These are phyloP conservation scores for Paralinhomoeus sp. DNA, from an alignment of 2,888 invertebrate genomes.

Conservation along the genomic window DNA sequence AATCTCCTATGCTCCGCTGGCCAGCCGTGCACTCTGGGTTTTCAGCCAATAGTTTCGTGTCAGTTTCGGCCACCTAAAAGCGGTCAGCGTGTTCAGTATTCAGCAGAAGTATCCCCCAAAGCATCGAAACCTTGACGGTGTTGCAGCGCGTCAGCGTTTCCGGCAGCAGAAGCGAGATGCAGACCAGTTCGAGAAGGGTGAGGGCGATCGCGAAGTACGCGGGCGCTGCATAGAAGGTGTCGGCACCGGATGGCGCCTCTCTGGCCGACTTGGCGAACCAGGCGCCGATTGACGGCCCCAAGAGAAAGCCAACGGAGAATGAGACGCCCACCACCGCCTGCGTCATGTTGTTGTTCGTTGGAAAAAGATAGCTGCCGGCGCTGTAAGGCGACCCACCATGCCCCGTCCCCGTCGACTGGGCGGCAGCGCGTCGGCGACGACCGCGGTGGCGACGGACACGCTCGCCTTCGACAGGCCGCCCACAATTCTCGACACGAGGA, in stretches of 20 bases:
- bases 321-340: slow-evolving; percentile 88
- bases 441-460: slow-evolving; percentile 75
- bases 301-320: slow-evolving; percentile 86
- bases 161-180: slow-evolving; percentile 47
- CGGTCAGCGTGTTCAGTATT: too few relatives aligned
- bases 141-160: slow-evolving; percentile 69
- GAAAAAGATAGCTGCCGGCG: not conserved
- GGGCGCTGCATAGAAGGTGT: slow-evolving; percentile 52
- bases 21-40: too few relatives aligned
- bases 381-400: slow-evolving; percentile 44
- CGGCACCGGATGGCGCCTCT: slow-evolving; percentile 29
- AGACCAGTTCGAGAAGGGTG: slow-evolving; percentile 50
- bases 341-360: slow-evolving; percentile 22
- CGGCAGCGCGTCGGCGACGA: slow-evolving; percentile 71
- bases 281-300: slow-evolving; percentile 84
- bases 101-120: too few relatives aligned
- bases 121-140: too few relatives aligned
- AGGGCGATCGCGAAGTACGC: slow-evolving; percentile 45
- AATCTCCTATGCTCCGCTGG: slow-evolving; percentile 29
- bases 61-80: too few relatives aligned
- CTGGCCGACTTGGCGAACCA: slow-evolving; percentile 39
- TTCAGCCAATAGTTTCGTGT: too few relatives aligned
- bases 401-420: slow-evolving; percentile 63
- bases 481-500: slow-evolving; percentile 69
- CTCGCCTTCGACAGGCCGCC: slow-evolving; percentile 92